Percentiles rank a stretch among this genome's conserved stretches.
phyloP scores from a whole-genome alignment of 2,888 invertebrate genomes.

The Ypsolopha sequella region DNA sequence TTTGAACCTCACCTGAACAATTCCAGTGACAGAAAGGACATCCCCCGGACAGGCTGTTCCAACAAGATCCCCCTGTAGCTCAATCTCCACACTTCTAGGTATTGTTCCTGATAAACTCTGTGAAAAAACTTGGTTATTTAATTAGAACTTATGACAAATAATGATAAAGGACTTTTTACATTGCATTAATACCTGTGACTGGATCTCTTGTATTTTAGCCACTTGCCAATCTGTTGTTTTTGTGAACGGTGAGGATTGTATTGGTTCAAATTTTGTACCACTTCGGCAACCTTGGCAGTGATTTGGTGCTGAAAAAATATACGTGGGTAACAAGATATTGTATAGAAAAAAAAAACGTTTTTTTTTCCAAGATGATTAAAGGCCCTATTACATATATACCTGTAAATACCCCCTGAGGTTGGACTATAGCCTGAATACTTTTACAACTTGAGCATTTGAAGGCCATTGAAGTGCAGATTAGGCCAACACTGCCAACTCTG shows the following conservation, averaged over 20 bases:
- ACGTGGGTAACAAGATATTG: no score
- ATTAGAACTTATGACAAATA: background rate
- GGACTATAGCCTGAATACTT: constrained; percentile 74
- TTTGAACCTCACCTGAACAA: constrained; percentile 75
- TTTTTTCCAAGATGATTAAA: no score
- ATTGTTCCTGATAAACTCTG: constrained; percentile 78
- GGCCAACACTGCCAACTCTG: constrained; percentile 80
- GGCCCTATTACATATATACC: no score
- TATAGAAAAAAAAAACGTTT: no score
- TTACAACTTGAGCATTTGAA: constrained; percentile 82
- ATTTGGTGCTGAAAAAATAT: constrained; percentile 54
- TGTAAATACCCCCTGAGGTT: constrained; percentile 68
- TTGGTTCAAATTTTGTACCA: constrained; percentile 73
- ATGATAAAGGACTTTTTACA: background rate
- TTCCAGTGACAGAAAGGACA: constrained; percentile 87
- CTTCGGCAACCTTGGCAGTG: constrained; percentile 71
- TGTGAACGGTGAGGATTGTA: constrained; percentile 77
- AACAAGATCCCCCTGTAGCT: constrained; percentile 86
- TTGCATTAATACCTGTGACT: constrained; percentile 68
- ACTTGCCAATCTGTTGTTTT: constrained; percentile 84
- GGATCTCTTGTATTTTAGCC: constrained; percentile 86
- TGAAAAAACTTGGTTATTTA: constrained; percentile 17
- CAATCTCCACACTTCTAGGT: constrained; percentile 87
- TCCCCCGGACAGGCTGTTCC: constrained; percentile 90
- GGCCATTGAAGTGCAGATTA: constrained; percentile 81